phyloP scores from a whole-genome alignment of 2,888 invertebrate genomes.

The Theretra japonica region DNA sequence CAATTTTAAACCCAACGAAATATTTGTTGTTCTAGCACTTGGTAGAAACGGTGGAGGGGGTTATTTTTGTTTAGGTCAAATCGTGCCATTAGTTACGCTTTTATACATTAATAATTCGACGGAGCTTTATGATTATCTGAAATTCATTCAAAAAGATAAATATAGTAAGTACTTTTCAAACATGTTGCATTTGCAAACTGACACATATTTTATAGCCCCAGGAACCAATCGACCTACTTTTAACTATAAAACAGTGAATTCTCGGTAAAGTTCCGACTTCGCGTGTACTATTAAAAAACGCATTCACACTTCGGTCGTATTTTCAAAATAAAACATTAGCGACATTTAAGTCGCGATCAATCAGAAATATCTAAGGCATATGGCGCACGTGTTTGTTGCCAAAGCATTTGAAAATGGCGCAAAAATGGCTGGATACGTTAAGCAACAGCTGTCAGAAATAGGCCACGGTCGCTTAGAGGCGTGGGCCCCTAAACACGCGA shows the following conservation, averaged over 20 bases:
- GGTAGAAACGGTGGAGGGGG: too few relatives aligned
- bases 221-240: conserved; percentile 2
- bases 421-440: conserved; percentile 36
- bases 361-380: conserved; percentile 19
- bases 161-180: neutral
- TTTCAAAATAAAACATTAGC: neutral
- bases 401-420: conserved; percentile 38
- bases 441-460: conserved; percentile 43
- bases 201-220: neutral
- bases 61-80: too few relatives aligned
- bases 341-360: conserved; percentile 6
- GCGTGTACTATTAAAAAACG: neutral
- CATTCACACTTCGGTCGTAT: neutral
- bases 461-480: conserved; percentile 43
- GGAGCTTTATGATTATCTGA: too few relatives aligned
- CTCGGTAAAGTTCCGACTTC: neutral
- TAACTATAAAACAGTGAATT: conserved; percentile 1
- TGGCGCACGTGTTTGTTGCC: conserved; percentile 31
- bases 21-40: too few relatives aligned
- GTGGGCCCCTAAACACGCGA: conserved; percentile 24
- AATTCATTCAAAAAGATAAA: too few relatives aligned
- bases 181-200: neutral
- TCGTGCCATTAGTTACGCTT: too few relatives aligned
- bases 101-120: too few relatives aligned
- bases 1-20: too few relatives aligned